phyloP scores from a whole-genome alignment of 2,113 vertebrate genomes.

The Oreochromis spilurus region DNA sequence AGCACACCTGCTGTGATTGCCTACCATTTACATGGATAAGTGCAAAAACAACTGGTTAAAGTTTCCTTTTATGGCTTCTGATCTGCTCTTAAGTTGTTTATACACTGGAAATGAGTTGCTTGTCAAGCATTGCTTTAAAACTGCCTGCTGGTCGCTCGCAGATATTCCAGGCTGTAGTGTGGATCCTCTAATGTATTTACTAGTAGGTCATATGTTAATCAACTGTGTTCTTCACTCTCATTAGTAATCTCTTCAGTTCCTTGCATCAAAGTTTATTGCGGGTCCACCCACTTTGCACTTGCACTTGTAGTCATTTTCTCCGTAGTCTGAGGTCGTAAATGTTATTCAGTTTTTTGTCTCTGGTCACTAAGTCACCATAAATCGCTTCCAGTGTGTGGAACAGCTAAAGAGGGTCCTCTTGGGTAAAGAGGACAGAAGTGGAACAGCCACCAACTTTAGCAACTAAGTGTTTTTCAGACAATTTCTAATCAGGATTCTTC shows the following conservation, averaged over 20 bases:
- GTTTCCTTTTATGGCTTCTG: neutral
- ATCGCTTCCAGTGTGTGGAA: neutral
- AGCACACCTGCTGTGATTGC: neutral
- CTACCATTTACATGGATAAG: neutral
- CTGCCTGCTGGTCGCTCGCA: neutral
- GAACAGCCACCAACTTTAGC: neutral
- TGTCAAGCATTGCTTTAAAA: neutral
- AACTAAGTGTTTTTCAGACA: neutral
- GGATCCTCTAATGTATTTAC: neutral
- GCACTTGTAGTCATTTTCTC: neutral
- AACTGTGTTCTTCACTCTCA: neutral
- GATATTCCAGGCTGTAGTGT: neutral
- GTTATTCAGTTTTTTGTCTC: neutral
- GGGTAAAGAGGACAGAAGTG: neutral
- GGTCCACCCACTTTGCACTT: accelerated
- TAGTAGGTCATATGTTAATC: neutral
- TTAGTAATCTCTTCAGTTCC: neutral
- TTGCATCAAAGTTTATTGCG: neutral
- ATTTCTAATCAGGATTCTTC: neutral
- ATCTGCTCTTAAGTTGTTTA: neutral
- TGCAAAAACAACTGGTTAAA: neutral
- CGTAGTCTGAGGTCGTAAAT: neutral
- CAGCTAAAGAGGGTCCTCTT: neutral
- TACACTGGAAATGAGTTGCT: neutral
- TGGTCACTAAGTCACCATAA: neutral